Conservation (phyloP, 2,888 invertebrate species). For the Chaitophorus viminalis region DNA sequence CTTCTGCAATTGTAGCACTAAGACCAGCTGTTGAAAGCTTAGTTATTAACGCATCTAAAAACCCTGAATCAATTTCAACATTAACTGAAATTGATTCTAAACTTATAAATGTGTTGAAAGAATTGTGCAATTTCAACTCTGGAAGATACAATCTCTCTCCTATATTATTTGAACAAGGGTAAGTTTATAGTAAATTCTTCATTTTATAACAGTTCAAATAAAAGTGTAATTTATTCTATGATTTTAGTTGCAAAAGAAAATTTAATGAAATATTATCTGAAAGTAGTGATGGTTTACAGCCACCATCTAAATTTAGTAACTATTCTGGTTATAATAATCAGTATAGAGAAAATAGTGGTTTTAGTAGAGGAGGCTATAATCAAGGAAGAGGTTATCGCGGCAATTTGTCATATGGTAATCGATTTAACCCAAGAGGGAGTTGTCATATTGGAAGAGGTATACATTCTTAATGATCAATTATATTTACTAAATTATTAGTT, state of each 20-base stretch:
- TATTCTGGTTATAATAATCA: neutral
- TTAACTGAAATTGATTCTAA: constrained; percentile 74
- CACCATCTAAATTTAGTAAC: neutral
- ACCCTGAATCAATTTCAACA: constrained; percentile 81
- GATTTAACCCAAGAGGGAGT: constrained; percentile 63
- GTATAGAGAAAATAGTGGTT: neutral
- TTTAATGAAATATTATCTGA: constrained; percentile 63
- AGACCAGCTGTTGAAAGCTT: constrained; percentile 89
- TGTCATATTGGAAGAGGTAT: constrained; percentile 64
- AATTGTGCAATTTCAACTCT: constrained; percentile 80
- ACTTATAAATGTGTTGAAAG: constrained; percentile 77
- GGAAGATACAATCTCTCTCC: constrained; percentile 77
- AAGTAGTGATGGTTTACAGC: constrained; percentile 64
- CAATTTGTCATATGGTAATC: constrained; percentile 58
- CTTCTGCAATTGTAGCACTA: constrained; percentile 84
- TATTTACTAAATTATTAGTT: too few relatives aligned
- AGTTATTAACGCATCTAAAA: constrained; percentile 80
- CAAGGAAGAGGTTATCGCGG: constrained; percentile 62
- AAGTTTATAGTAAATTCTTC: constrained; percentile 25
- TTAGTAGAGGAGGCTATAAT: constrained; percentile 56
- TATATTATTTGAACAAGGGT: constrained; percentile 67
- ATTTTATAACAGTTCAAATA: neutral
- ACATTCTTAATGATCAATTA: neutral
- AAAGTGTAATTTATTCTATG: neutral
- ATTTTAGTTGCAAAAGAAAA: neutral